phyloP scores from a whole-genome alignment of 2,113 vertebrate species.

The Taxidea taxus region DNA sequence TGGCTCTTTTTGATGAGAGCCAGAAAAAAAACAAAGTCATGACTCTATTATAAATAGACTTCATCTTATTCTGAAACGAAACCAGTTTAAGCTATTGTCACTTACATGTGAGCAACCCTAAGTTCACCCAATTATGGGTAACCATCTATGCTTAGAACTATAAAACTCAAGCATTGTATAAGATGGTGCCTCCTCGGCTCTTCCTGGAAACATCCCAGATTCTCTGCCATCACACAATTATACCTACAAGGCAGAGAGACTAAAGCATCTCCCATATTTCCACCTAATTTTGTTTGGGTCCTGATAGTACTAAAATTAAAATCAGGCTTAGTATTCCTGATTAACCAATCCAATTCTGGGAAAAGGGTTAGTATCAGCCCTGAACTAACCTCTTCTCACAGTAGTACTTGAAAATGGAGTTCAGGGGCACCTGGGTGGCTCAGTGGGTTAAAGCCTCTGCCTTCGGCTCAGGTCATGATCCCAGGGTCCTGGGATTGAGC shows the following conservation, averaged over 20 bases:
- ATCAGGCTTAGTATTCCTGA: background rate
- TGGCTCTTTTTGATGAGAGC: slow-evolving; percentile 43
- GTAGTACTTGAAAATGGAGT: background rate
- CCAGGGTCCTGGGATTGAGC: no score
- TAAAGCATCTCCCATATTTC: background rate
- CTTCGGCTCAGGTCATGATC: no score
- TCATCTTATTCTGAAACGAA: slow-evolving; percentile 48
- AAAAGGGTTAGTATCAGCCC: background rate
- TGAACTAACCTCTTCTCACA: background rate
- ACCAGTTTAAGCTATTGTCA: slow-evolving; percentile 39
- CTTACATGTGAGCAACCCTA: background rate
- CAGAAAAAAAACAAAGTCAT: slow-evolving; percentile 55
- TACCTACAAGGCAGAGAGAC: background rate
- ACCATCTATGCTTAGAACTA: background rate
- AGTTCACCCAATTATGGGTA: background rate
- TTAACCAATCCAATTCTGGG: background rate
- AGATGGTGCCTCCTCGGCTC: background rate
- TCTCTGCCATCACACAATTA: background rate
- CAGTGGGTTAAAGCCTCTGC: no score
- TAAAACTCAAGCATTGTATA: background rate
- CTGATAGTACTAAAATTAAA: background rate
- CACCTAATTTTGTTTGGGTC: background rate
- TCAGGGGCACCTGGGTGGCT: no score
- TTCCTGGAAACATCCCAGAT: background rate
- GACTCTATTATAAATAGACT: slow-evolving; percentile 45